A percentile compares a stretch with the other conserved stretches of the same genome.
phyloP scores from a whole-genome alignment of 2,888 invertebrate species.

The Blastobasis adustella region DNA sequence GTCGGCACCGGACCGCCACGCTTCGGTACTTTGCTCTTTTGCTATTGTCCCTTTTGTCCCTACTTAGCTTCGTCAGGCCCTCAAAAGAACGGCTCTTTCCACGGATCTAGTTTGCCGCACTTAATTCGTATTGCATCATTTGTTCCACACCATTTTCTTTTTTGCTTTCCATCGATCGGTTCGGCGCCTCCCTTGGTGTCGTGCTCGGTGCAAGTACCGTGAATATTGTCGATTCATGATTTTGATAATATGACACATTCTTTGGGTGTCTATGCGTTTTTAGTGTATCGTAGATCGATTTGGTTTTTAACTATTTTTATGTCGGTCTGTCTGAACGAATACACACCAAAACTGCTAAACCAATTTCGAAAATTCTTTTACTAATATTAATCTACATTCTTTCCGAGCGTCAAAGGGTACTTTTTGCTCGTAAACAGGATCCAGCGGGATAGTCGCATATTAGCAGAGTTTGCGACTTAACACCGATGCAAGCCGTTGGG shows the following conservation, averaged over 20 bases:
- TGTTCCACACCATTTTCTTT: constrained; percentile 52
- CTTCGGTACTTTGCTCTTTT: constrained; percentile 63
- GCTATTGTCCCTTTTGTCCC: constrained; percentile 62
- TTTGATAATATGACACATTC: constrained; percentile 1
- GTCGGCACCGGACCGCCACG: constrained; percentile 56
- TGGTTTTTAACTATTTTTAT: too few species aligned
- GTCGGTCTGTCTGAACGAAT: too few species aligned
- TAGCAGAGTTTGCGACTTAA: too few species aligned
- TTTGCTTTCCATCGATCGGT: constrained; percentile 35
- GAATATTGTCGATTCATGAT: constrained; percentile 28
- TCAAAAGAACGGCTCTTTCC: constrained; percentile 54
- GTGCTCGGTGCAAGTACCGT: constrained; percentile 15
- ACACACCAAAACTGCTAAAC: too few species aligned
- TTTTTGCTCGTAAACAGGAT: too few species aligned
- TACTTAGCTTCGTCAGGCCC: constrained; percentile 48
- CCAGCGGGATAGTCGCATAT: too few species aligned
- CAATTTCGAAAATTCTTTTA: too few species aligned
- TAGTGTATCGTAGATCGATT: too few species aligned
- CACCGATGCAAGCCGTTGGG: too few species aligned
- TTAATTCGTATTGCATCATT: constrained; percentile 61
- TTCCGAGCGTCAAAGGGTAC: too few species aligned
- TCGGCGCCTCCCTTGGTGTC: constrained; percentile 31
- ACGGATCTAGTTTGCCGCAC: constrained; percentile 59
- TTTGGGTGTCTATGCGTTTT: too few species aligned
- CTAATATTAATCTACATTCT: too few species aligned